Percentiles rank a stretch among this genome's conserved stretches.
phyloP scores from a whole-genome alignment of 1,140 invertebrate genomes.

The Eupristina koningsbergeri region DNA sequence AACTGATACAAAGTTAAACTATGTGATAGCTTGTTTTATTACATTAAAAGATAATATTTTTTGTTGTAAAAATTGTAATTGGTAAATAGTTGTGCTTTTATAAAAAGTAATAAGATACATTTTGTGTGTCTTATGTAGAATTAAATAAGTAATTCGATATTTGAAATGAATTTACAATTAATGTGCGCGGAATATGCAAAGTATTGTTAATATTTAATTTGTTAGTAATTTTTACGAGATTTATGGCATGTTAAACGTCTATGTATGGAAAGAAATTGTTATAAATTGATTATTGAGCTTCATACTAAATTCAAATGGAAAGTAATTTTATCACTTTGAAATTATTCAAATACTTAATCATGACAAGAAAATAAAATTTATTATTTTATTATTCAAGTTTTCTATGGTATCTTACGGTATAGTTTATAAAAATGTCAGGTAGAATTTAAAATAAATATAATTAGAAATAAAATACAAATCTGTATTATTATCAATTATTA shows the following conservation, averaged over 20 bases:
- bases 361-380: too few species aligned
- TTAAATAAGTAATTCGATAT: not conserved
- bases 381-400: too few species aligned
- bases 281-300: too few species aligned
- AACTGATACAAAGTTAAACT: too few species aligned
- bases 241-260: not conserved
- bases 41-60: slow-evolving; percentile 24
- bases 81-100: slow-evolving; percentile 6
- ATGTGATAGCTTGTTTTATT: not conserved
- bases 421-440: too few species aligned
- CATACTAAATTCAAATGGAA: too few species aligned
- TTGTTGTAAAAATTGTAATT: slow-evolving; percentile 22
- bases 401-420: too few species aligned
- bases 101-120: slow-evolving; percentile 25
- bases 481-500: too few species aligned
- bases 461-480: too few species aligned
- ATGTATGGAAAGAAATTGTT: not conserved
- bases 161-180: not conserved
- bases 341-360: too few species aligned
- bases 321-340: too few species aligned
- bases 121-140: not conserved
- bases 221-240: not conserved
- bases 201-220: not conserved
- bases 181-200: not conserved
- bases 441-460: too few species aligned